A percentile compares a stretch with the other conserved stretches of the same genome.
Conservation (phyloP, 2,888 invertebrate species). For the Anthrax anthrax region DNA sequence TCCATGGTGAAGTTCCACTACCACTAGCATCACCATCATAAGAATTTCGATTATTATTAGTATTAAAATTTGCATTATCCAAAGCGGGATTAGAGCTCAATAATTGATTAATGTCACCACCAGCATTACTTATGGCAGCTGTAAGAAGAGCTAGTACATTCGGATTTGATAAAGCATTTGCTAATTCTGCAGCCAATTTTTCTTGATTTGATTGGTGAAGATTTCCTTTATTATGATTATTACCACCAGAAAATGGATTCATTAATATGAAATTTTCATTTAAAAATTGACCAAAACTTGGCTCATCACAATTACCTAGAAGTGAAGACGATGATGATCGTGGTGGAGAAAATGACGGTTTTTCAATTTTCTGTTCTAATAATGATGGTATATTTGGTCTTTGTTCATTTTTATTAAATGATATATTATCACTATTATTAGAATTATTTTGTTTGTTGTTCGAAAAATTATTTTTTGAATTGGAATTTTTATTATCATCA, state of each 20-base stretch:
- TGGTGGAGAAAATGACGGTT: slow-evolving; percentile 1
- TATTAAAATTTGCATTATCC: background rate
- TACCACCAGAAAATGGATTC: background rate
- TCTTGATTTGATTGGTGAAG: background rate
- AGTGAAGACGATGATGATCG: background rate
- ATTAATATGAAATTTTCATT: too few species aligned
- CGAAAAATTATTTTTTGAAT: background rate
- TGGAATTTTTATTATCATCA: background rate
- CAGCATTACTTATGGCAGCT: slow-evolving; percentile 22
- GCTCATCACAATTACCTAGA: too few species aligned
- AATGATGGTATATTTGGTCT: slow-evolving; percentile 2
- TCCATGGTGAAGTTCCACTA: slow-evolving; percentile 1
- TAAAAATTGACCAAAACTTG: slow-evolving; percentile 1
- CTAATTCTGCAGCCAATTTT: slow-evolving; percentile 15
- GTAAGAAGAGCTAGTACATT: slow-evolving; percentile 26
- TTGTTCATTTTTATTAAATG: background rate
- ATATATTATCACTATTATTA: background rate
- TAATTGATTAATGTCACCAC: background rate
- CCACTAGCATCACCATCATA: too few species aligned
- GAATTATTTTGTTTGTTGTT: too few species aligned
- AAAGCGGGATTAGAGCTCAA: background rate
- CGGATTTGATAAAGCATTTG: slow-evolving; percentile 25
- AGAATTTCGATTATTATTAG: background rate
- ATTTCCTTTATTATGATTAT: background rate
- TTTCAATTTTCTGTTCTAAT: slow-evolving; percentile 4